Conservation (phyloP, 2,888 invertebrate genomes). For the Chironomus tentans region DNA sequence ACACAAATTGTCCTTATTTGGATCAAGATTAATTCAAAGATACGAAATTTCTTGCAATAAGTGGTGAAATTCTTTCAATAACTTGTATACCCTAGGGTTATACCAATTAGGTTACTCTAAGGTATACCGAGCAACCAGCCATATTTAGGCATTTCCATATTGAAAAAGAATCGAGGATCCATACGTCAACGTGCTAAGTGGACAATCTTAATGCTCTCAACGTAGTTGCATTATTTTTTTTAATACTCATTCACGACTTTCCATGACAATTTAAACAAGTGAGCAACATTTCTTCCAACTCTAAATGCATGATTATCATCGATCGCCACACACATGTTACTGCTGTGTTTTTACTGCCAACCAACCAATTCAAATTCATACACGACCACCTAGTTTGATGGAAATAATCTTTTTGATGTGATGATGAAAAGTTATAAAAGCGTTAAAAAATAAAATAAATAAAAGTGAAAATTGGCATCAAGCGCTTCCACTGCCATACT, state of each 20-base stretch:
- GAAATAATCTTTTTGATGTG: not conserved
- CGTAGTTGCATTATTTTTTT: no score
- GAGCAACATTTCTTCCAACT: not conserved
- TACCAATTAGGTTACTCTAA: no score
- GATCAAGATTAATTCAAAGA: no score
- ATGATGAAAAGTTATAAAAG: constrained; percentile 5
- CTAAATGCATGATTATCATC: not conserved
- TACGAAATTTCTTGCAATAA: no score
- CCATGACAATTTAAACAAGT: not conserved
- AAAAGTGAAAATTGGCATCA: constrained; percentile 1
- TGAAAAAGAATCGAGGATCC: no score
- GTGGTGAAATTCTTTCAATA: no score
- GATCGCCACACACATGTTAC: not conserved
- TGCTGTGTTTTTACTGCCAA: not conserved
- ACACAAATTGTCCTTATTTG: no score
- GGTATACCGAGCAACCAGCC: no score
- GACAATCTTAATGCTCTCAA: no score
- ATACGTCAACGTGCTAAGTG: no score
- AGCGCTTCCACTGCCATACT: not conserved
- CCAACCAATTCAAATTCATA: not conserved
- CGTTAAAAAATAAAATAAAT: constrained; percentile 4
- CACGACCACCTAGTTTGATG: constrained; percentile 5
- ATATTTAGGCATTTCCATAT: no score
- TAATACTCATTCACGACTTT: not conserved
- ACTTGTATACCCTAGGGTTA: no score